Evolutionary conservation across 2,113 vertebrate genomes (phyloP), one percentile per base, ranked within the genome.

Genomic region (Anolis sagrei): DNA sequence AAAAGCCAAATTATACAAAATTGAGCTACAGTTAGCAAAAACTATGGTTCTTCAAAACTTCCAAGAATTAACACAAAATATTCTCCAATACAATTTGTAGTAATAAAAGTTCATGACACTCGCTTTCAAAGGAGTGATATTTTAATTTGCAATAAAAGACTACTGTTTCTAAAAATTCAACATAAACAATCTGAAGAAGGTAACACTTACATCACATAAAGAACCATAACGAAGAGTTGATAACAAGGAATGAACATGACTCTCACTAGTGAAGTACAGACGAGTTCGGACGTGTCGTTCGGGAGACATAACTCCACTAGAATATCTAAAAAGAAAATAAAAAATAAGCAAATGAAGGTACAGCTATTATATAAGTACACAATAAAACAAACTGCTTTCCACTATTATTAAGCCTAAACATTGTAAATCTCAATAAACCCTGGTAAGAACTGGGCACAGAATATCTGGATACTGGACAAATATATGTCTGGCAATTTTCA

Each of bases 181-280:
- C 73, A 83, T 70, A 25, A 80, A 76, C 81, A 80, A 69, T 0
- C 78, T 27, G 69, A 79, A 76, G 70, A 79, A 16, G 14, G 21
- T 39, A 86, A 19, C 82, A 95, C 97, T 97, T 94, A 98, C 98
- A 85, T 97, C 96, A 94, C 97, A 98, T 89, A 98, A 97, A 85
- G 97, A 96, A 92, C 98, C 98, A 0, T 97, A 98, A 84, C 97
- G 97, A 86, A 98, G 95, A 81, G 97, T 97, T 76, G 97, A 98
- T 1, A 98, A 93, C 76, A 98, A 93, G 18, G 98, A 98, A 84
- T 98, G 97, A 8, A 98, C 98, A 0, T 98, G 98, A 88, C 97
- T 98, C 91, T 98, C 98, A 39, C 98, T 98, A 87, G 98, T 98
- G 89, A 98, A 98, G 91, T 98, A 98, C 5, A 98, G 95, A 27